Base-by-base conservation (phyloP, 2,888 invertebrate genomes). In the Drepanosiphum platanoidis region DNA sequence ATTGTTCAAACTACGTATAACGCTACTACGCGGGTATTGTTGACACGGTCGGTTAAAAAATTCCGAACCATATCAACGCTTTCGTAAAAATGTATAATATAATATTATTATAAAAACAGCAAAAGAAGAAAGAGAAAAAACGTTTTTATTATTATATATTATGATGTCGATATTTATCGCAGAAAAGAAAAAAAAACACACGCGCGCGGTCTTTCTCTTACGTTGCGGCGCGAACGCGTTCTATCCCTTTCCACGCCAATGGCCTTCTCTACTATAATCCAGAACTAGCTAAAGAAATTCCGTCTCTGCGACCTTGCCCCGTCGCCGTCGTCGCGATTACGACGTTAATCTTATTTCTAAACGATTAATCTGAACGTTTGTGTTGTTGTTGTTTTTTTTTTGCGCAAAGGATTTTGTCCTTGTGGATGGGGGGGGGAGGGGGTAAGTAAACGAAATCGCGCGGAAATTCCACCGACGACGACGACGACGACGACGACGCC, bases 261-360 rank as follows among this genome's bases (percentile, higher is more conserved):
- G 74, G n/a, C 74, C 74, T 74, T 74, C 74, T 34, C 74, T 34
- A 34, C 22, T 34, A n/a, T n/a, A 74, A 74, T 58, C 52, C 52
- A 52, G 32, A 22, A 46, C 58, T 58, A 52, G 22, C 58, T 8
- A 58, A 58, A 58, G 3, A 58, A 58, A 58, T 58, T 58, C 7
- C 2, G n/a, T 58, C n/a, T 58, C 4, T 1, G n/a, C 7, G n/a
- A 58, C 58, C 58, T 58, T 8, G 58, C n/a, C n/a, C n/a, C n/a
- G n/a, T n/a, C n/a, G n/a, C n/a, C n/a, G n/a, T n/a, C n/a, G n/a
- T n/a, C n/a, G n/a, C n/a, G n/a, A n/a, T 8, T 58, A n/a, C 18
- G n/a, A 58, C n/a, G 58, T n/a, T 58, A 58, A 58, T 58, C 58
- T n/a, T 22, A 58, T 58, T 58, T 58, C 58, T 58, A 58, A 58